These are phyloP conservation scores for Morinoia aosen DNA, from an alignment of 2,888 invertebrate species.

Conservation along the genomic window DNA sequence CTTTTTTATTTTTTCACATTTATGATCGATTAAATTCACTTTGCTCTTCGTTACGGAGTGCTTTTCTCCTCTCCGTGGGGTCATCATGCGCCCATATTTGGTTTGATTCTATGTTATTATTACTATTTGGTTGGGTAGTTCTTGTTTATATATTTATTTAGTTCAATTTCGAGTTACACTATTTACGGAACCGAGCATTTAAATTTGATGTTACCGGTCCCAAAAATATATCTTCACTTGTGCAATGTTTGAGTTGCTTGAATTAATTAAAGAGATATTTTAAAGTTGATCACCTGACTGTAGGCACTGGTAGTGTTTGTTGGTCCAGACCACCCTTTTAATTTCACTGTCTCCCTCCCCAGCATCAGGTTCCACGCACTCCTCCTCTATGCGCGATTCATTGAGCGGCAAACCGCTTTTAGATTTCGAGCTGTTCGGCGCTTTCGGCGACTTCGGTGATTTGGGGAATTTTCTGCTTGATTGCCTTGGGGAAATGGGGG, in stretches of 20 bases:
- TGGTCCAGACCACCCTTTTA: not conserved
- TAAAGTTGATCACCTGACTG: not conserved
- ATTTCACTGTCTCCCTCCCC: not conserved
- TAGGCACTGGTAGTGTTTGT: not conserved
- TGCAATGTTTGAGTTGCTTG: not conserved
- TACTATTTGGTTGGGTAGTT: not conserved
- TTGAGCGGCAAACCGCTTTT: not conserved
- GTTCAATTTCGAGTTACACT: not conserved
- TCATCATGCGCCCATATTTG: not conserved
- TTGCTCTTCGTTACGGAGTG: too few species aligned
- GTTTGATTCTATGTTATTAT: not conserved
- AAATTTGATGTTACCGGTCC: not conserved
- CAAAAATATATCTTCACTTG: not conserved
- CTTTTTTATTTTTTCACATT: not conserved
- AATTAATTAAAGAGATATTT: not conserved
- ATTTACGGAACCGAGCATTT: not conserved
- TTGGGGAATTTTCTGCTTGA: conserved; percentile 37
- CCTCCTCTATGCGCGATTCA: not conserved
- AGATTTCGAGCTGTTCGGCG: not conserved
- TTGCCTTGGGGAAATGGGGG: conserved; percentile 39
- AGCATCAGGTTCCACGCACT: not conserved
- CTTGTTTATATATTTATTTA: not conserved
- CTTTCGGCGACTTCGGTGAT: conserved; percentile 6
- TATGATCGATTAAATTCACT: too few species aligned
- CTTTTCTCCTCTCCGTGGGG: not conserved